Evolutionary conservation across 2,797 vertebrate species (phyloP), one percentile per base, ranked within the genome.

Genomic region (Thamnophis elegans): DNA sequence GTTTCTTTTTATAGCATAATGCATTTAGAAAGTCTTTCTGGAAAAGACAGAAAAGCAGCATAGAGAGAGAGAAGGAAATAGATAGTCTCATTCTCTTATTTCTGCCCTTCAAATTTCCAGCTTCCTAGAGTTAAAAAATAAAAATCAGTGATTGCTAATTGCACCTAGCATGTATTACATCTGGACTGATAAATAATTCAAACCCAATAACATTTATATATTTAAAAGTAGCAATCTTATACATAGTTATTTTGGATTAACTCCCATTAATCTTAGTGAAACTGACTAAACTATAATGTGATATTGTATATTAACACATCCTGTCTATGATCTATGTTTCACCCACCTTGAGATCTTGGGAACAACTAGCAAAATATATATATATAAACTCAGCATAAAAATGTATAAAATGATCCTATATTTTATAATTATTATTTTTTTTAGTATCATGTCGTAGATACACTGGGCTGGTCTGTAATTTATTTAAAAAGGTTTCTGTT

Each of bases 401-500:
- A 14, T 5, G 14, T 42, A 53, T 58, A 59, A 85, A 68, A 54
- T 28, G 12, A 51, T 36, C 26, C 13, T 55, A 28, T 59, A 54
- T n/a, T 90, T 88, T 59, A 54, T 93, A 22, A 54, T 10, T 28
- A 12, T 62, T 47, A 12, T 62, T 47, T 47, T 91, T n/a, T 47
- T 91, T n/a, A 85, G 14, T 10, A 28, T 65, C 82, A 87, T 42
- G 94, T 65, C 91, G 62, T 65, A 55, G 32, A 0, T 65, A 13
- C 4, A 20, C 14, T 12, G 51, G 0, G 18, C 12, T 89, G 53
- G 26, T 55, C 65, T 1, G 28, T 32, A 87, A 54, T 86, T 90
- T 87, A n/a, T 92, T 94, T 91, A 89, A 89, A 56, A 28, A 56
- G 8, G 47, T 47, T 88, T 82, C 51, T 65, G 89, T 94, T 89